Evolutionary conservation across 2,113 vertebrate genomes (phyloP), one percentile per base, ranked within the genome.

Genomic region (Climacteris rufus): DNA sequence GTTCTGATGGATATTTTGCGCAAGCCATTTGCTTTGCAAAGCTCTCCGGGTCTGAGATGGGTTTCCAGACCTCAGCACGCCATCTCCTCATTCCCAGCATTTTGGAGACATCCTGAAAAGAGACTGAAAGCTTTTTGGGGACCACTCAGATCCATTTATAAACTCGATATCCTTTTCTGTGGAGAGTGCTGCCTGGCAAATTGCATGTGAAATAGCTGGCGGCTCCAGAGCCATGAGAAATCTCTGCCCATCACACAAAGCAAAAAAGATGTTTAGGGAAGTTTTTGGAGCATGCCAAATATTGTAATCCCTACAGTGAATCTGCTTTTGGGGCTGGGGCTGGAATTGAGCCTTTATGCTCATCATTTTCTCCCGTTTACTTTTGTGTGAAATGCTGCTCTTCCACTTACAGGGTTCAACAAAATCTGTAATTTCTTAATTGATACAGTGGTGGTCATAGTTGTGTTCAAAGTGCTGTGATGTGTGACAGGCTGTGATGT

Each of bases 1-100:
- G 76, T 89, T 77, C 87, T 89, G 81, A 82, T 75, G 78, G 77
- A 47, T 88, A 30, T 65, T 93, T 95, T 94, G 19, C 15, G 3
- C 84, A 85, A 95, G 71, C 39, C 19, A 14, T 94, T 96, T 77
- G 82, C 83, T 93, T 93, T 75, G 78, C 66, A 76, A 66, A 93
- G 65, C 82, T 77, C 31, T 60, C 13, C 2, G 18, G 25, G 42
- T 79, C 52, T 7, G 9, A 79, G 52, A 17, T 80, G 79, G 44
- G 6, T 42, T 90, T 57, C 25, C 77, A 95, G 89, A 83, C 63
- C 56, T 89, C 40, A 64, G 13, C 11, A 1, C 49, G 24, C 66
- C 11, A 18, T 40, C 56, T 78, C n/a, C 75, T 83, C 0, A 0
- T 60, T 60, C 20, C 10, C 17, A 13, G 65, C 0, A 0, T 86